A percentile compares a stretch with the other conserved stretches of the same genome.
Evolutionary conservation across 2,113 vertebrate genomes (phyloP).

Genomic region (Mesitornis unicolor): DNA sequence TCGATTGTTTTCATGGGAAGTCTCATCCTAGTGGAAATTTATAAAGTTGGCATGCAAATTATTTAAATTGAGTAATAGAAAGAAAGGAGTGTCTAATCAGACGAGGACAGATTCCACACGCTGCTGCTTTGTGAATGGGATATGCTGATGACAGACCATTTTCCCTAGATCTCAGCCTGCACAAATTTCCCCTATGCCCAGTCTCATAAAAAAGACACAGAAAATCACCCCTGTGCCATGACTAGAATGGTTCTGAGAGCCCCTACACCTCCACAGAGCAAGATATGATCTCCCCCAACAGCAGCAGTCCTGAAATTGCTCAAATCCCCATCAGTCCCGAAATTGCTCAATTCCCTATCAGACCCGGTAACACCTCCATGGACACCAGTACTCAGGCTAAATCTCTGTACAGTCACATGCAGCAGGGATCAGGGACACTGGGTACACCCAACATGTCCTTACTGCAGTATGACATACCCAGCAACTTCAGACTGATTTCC

Average conservation of each 20-base stretch:
- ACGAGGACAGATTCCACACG: not conserved
- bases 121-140: rapidly evolving
- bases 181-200: not conserved
- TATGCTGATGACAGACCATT: not conserved
- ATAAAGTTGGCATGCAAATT: not conserved
- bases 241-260: not conserved
- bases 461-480: not conserved
- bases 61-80: not conserved
- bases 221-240: not conserved
- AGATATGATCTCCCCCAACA: not conserved
- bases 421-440: not conserved
- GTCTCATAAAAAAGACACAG: not conserved
- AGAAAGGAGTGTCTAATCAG: not conserved
- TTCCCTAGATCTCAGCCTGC: not conserved
- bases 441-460: not conserved
- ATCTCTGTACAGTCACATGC: rapidly evolving
- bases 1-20: not conserved
- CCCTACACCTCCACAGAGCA: not conserved
- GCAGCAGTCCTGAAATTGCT: not conserved
- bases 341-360: not conserved
- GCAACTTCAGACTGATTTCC: not conserved
- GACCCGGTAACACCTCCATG: no score
- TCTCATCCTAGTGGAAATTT: not conserved
- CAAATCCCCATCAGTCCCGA: not conserved
- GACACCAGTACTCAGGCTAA: not conserved